Percentiles rank a stretch among this genome's conserved stretches.
These are phyloP conservation scores for Cotesia glomerata DNA, from an alignment of 1,140 invertebrate genomes.

Conservation along the genomic window DNA sequence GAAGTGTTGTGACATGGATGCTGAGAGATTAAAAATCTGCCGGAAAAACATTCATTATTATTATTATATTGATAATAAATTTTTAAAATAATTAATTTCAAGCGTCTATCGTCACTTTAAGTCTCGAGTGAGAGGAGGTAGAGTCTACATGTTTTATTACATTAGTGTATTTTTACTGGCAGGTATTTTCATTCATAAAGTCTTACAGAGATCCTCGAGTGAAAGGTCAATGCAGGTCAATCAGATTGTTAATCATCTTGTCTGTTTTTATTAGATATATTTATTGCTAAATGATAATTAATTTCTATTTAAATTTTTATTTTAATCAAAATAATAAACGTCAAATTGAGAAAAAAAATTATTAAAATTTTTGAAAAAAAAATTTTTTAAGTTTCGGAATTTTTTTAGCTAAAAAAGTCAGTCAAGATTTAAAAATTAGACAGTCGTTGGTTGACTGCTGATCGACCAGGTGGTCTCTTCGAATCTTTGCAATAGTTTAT, in stretches of 20 bases:
- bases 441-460: conserved; percentile 25
- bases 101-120: no score
- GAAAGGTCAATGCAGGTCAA: no score
- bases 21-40: conserved; percentile 6
- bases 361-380: neutral
- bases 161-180: neutral
- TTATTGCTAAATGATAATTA: neutral
- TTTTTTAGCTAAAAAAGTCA: conserved; percentile 26
- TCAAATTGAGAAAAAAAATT: neutral
- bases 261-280: neutral
- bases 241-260: no score
- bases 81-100: no score
- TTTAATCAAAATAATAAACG: no score
- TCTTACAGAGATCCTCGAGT: no score
- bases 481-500: conserved; percentile 16
- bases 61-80: no score
- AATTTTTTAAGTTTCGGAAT: neutral
- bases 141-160: no score
- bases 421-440: conserved; percentile 40
- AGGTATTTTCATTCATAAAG: no score
- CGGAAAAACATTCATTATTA: no score
- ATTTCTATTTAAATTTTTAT: no score
- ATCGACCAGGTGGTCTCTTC: conserved; percentile 40
- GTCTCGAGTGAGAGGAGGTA: no score
- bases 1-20: conserved; percentile 19